Percentiles rank a stretch among this genome's conserved stretches.
phyloP scores from a whole-genome alignment of 92 coral and sea anemone genomes.

The Paramuricea clavata region DNA sequence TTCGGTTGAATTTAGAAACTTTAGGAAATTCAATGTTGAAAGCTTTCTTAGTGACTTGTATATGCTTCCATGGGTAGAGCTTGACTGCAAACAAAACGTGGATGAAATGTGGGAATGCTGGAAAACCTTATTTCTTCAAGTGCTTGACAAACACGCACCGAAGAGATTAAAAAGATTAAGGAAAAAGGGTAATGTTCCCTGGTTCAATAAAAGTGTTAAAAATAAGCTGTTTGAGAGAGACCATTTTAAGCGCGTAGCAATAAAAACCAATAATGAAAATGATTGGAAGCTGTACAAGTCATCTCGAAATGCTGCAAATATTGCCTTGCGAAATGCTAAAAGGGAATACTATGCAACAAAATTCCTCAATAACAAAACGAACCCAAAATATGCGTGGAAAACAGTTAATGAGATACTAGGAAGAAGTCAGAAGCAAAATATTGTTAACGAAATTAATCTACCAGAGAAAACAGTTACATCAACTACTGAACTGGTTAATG shows the following conservation, averaged over 20 bases:
- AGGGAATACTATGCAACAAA: too few relatives aligned
- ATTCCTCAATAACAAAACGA: background rate
- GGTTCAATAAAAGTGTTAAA: too few relatives aligned
- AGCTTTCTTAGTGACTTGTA: conserved; percentile 26
- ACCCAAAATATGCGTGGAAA: conserved; percentile 20
- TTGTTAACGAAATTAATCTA: too few relatives aligned
- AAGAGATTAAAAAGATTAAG: conserved; percentile 21
- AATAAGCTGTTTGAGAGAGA: too few relatives aligned
- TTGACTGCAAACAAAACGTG: background rate
- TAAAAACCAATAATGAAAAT: too few relatives aligned
- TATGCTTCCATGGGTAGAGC: conserved; percentile 23
- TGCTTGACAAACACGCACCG: conserved; percentile 15
- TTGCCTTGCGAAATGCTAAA: too few relatives aligned
- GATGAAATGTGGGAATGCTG: background rate
- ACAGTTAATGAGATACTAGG: conserved; percentile 22
- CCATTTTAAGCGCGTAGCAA: too few relatives aligned
- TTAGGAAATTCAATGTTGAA: conserved; percentile 25
- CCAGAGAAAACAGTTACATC: too few relatives aligned
- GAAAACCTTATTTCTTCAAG: conserved; percentile 11
- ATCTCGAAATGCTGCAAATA: too few relatives aligned
- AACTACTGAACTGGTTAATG: too few relatives aligned
- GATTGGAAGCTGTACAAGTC: too few relatives aligned
- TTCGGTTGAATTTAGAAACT: conserved; percentile 20
- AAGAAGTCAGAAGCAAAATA: background rate
- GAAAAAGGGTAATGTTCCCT: background rate